These are phyloP conservation scores for Actinostola sp. DNA, from an alignment of 92 coral and sea anemone species.

Conservation along the genomic window DNA sequence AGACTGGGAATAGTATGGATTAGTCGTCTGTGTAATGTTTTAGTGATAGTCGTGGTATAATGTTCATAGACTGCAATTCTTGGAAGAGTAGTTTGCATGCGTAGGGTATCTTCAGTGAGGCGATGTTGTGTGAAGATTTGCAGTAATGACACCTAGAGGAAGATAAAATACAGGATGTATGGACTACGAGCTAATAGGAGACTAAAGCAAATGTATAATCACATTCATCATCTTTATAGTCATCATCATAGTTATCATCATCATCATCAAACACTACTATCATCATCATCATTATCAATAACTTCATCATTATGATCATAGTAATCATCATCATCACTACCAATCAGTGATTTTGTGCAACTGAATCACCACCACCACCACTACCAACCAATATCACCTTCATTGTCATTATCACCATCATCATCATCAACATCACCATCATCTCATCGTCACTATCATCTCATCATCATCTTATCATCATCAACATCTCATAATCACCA, in stretches of 20 bases:
- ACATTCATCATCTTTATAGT: neutral
- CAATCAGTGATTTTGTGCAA: too few species aligned
- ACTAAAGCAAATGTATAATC: neutral
- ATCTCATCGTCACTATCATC: neutral
- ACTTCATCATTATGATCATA: neutral
- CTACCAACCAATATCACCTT: neutral
- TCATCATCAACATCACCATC: neutral
- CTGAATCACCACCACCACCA: neutral
- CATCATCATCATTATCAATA: neutral
- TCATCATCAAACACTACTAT: neutral
- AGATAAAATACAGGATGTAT: neutral
- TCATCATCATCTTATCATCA: neutral
- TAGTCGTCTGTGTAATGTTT: constrained; percentile 92
- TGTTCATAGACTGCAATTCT: constrained; percentile 95
- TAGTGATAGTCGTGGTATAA: constrained; percentile 87
- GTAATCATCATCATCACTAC: neutral
- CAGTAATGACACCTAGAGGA: constrained; percentile 97
- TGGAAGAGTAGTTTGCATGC: constrained; percentile 98
- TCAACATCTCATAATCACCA: neutral
- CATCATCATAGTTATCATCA: neutral
- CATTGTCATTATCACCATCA: neutral
- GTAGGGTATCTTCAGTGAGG: constrained; percentile 92
- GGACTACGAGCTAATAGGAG: neutral
- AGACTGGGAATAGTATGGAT: neutral
- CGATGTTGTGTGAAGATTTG: constrained; percentile 87